These are phyloP conservation scores for Liopterus haemorrhoidalis DNA, from an alignment of 2,888 invertebrate species.

Conservation along the genomic window DNA sequence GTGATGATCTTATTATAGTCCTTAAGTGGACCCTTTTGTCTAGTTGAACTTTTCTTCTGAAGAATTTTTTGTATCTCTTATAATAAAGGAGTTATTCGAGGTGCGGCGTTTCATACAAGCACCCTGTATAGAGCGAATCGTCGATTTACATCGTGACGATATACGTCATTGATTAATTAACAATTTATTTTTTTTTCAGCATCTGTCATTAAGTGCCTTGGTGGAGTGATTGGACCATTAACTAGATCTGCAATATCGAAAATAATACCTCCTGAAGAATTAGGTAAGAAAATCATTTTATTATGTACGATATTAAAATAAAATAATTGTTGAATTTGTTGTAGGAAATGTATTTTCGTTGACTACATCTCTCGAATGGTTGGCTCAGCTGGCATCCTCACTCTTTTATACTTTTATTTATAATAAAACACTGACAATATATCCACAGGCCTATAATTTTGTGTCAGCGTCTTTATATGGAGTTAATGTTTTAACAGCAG, in stretches of 20 bases:
- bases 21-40: too few relatives aligned
- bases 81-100: too few relatives aligned
- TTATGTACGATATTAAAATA: neutral
- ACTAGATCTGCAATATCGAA: slow-evolving; percentile 18
- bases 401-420: slow-evolving; percentile 18
- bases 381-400: slow-evolving; percentile 15
- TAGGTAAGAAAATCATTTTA: slow-evolving; percentile 11
- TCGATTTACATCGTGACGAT: too few relatives aligned
- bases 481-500: slow-evolving; percentile 10
- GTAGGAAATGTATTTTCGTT: slow-evolving; percentile 19
- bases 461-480: slow-evolving; percentile 15
- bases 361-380: slow-evolving; percentile 18
- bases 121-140: too few relatives aligned
- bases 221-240: slow-evolving; percentile 14
- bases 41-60: too few relatives aligned
- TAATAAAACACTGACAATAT: slow-evolving; percentile 13
- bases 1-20: too few relatives aligned
- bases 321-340: neutral
- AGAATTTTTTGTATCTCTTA: too few relatives aligned
- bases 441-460: slow-evolving; percentile 15
- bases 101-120: too few relatives aligned
- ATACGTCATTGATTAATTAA: too few relatives aligned
- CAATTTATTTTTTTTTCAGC: slow-evolving; percentile 7
- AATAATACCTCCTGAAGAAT: slow-evolving; percentile 18
- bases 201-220: slow-evolving; percentile 15